These are phyloP conservation scores for Pentalonia nigronervosa DNA, from an alignment of 1,140 invertebrate genomes.

Conservation along the genomic window DNA sequence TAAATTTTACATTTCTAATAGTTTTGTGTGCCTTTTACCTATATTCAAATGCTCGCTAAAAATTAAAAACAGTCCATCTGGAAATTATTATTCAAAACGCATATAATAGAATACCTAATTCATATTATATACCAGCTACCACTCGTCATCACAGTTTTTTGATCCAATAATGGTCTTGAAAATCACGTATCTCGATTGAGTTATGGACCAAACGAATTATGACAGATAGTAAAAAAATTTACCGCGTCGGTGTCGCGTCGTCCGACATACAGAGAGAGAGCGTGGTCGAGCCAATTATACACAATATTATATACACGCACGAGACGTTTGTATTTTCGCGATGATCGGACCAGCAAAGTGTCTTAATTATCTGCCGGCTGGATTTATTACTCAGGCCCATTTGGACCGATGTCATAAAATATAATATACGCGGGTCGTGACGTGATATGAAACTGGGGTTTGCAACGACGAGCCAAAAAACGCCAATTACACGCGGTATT, in stretches of 20 bases:
- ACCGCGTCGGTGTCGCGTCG: background rate
- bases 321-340: conserved; percentile 17
- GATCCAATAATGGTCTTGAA: background rate
- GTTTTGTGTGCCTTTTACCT: no score
- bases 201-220: background rate
- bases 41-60: no score
- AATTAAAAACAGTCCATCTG: no score
- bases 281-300: background rate
- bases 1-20: no score
- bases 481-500: background rate
- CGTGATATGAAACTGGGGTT: background rate
- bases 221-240: background rate
- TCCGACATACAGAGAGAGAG: background rate
- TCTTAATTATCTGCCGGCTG: conserved; percentile 49
- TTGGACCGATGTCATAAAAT: conserved; percentile 37
- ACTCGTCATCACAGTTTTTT: background rate
- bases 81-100: background rate
- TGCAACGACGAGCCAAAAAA: background rate
- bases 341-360: conserved; percentile 1
- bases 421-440: conserved; percentile 3
- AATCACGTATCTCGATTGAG: background rate
- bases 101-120: background rate
- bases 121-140: background rate
- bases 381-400: conserved; percentile 16
- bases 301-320: background rate